These are phyloP conservation scores for Stegodyphus mimosarum DNA, from an alignment of 1,140 invertebrate species.

Conservation along the genomic window DNA sequence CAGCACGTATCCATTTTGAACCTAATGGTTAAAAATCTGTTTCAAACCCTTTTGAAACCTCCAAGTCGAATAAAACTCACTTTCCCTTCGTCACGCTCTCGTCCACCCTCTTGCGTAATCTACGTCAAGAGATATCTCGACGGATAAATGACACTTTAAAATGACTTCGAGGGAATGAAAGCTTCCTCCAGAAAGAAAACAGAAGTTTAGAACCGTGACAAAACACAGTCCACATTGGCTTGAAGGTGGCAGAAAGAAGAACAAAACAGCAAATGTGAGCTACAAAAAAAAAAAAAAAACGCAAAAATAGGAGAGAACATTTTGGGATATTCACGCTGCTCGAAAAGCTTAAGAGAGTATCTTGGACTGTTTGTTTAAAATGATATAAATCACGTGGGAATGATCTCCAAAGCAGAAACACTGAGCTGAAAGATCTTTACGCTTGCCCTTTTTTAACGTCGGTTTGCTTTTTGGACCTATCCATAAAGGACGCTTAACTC, in stretches of 20 bases:
- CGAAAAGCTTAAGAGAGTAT: conserved; percentile 25
- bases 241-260: conserved; percentile 6
- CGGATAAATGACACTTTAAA: conserved; percentile 23
- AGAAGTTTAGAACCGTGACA: conserved; percentile 18
- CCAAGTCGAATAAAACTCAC: no score
- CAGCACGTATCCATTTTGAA: no score
- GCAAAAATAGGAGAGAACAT: neutral
- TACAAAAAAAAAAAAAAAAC: neutral
- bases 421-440: no score
- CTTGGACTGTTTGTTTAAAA: conserved; percentile 34
- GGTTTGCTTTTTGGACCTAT: no score
- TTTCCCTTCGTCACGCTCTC: no score
- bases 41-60: no score
- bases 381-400: conserved; percentile 35
- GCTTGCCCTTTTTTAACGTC: no score
- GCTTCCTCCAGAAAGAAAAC: neutral
- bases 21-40: no score
- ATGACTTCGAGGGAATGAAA: neutral
- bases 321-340: neutral
- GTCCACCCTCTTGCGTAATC: no score
- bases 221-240: conserved; percentile 8
- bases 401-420: neutral
- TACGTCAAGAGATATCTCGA: neutral
- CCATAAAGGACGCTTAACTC: no score
- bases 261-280: no score